phyloP scores from a whole-genome alignment of 2,113 vertebrate species.

The Gopherus flavomarginatus region DNA sequence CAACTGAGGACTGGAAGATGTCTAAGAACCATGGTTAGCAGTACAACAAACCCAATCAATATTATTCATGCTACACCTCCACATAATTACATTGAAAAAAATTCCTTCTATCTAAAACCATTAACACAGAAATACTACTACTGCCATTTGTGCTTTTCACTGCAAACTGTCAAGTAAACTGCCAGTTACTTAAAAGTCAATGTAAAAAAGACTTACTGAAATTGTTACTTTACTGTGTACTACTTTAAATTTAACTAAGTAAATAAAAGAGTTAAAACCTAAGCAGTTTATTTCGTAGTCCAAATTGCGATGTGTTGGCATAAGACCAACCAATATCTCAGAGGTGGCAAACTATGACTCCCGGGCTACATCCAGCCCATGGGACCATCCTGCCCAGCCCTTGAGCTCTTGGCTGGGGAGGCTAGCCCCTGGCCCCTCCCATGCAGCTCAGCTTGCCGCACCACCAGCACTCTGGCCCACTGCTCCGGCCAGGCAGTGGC shows the following conservation, averaged over 20 bases:
- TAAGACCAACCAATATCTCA: neutral
- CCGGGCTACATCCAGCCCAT: no score
- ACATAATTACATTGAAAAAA: neutral
- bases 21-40: rapidly evolving
- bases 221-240: neutral
- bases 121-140: neutral
- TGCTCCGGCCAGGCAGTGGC: no score
- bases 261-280: neutral
- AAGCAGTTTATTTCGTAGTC: neutral
- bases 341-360: no score
- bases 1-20: neutral
- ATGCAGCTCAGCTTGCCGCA: no score
- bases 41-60: neutral
- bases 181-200: neutral
- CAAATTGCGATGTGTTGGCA: neutral
- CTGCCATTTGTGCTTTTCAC: neutral
- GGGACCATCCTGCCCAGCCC: no score
- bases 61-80: neutral
- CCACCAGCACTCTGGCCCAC: no score
- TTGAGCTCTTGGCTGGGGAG: no score
- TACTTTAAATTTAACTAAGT: neutral
- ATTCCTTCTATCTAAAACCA: neutral
- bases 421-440: no score
- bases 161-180: neutral
- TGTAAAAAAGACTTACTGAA: neutral